Percentiles rank a stretch among this genome's conserved stretches.
Evolutionary conservation across 2,113 vertebrate species (phyloP).

Genomic region (Perca flavescens): DNA sequence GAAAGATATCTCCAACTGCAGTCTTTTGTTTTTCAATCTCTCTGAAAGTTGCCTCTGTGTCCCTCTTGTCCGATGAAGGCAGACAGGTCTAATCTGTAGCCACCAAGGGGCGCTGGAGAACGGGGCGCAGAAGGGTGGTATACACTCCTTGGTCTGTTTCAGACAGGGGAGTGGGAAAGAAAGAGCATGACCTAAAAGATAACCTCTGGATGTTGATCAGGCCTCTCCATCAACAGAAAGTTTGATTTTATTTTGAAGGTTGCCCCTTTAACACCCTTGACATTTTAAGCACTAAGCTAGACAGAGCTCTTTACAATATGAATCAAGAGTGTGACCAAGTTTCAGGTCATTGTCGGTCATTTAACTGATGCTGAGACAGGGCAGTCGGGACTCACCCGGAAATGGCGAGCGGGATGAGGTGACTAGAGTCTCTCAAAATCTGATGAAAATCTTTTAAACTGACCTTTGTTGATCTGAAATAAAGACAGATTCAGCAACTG

Average conservation of each 20-base stretch:
- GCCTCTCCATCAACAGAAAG: not conserved
- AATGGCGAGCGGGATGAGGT: too few species aligned
- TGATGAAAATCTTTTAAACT: too few species aligned
- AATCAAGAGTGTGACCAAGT: not conserved
- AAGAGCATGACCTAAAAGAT: not conserved
- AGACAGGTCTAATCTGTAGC: constrained; percentile 17
- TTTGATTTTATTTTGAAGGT: not conserved
- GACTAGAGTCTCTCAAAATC: too few species aligned
- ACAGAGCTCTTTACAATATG: not conserved
- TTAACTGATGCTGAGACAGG: not conserved
- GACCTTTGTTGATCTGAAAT: too few species aligned
- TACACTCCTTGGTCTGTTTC: not conserved
- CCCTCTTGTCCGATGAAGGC: not conserved
- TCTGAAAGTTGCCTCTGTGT: constrained; percentile 5
- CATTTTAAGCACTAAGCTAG: not conserved
- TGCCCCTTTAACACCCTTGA: not conserved
- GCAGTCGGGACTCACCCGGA: too few species aligned
- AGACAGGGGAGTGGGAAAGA: not conserved
- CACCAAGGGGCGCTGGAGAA: constrained; percentile 68
- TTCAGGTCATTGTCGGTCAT: not conserved
- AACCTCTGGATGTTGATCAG: not conserved
- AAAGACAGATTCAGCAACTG: too few species aligned
- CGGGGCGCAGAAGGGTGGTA: constrained; percentile 1
- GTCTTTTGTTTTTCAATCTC: not conserved
- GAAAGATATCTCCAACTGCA: not conserved